phyloP scores from a whole-genome alignment of 2,113 vertebrate genomes.

The Microtus richardsoni region DNA sequence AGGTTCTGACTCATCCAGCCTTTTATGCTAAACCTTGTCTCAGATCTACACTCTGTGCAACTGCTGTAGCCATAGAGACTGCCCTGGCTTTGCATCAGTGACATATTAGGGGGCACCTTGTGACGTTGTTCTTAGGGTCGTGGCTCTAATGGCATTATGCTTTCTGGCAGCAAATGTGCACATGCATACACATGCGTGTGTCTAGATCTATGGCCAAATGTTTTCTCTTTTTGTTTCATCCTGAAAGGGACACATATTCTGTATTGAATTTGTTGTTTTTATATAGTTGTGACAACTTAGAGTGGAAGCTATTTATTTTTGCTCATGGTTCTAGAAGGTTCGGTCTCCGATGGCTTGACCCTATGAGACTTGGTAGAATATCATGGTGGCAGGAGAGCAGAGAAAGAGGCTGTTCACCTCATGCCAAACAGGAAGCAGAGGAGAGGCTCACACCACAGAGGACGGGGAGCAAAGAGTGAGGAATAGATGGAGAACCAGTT shows the following conservation, averaged over 20 bases:
- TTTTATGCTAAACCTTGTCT: neutral
- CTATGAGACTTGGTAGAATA: neutral
- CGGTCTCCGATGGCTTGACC: neutral
- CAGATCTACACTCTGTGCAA: neutral
- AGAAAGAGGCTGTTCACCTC: neutral
- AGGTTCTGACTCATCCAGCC: neutral
- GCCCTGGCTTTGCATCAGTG: accelerated
- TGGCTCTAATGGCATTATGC: accelerated
- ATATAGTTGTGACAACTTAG: neutral
- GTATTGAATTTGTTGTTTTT: neutral
- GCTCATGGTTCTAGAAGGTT: neutral
- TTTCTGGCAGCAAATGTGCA: too few species aligned
- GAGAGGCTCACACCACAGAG: neutral
- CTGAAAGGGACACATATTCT: accelerated
- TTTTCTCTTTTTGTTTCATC: neutral
- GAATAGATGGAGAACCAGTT: neutral
- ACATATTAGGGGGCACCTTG: too few species aligned
- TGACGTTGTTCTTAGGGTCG: accelerated
- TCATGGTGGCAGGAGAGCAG: neutral
- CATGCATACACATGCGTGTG: too few species aligned
- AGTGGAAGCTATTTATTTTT: neutral
- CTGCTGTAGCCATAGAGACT: neutral
- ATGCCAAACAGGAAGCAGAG: neutral
- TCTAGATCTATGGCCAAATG: neutral
- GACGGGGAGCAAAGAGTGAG: neutral